Evolutionary conservation across 2,797 vertebrate species (phyloP).

Genomic region (Diglossa cyanea): DNA sequence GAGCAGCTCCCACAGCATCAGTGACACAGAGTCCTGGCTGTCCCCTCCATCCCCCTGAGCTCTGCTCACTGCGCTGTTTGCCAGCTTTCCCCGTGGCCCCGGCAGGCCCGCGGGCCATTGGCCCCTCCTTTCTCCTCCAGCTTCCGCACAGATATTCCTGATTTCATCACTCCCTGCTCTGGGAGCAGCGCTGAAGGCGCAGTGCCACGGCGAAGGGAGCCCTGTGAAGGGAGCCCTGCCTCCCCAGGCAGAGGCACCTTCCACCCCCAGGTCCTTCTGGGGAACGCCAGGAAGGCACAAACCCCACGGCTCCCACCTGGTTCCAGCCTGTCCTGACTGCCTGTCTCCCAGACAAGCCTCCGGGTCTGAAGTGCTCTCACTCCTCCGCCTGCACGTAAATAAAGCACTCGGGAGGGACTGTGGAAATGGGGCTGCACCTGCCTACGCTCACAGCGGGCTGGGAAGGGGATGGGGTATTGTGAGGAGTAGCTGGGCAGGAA

Average conservation of each 20-base stretch:
- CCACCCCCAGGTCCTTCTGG: background rate
- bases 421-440: background rate
- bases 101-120: background rate
- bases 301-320: background rate
- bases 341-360: background rate
- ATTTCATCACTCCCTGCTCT: background rate
- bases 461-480: background rate
- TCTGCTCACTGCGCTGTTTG: background rate
- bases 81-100: background rate
- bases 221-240: background rate
- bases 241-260: background rate
- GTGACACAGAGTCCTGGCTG: no score
- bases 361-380: background rate
- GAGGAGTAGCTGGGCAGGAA: background rate
- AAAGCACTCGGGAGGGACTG: background rate
- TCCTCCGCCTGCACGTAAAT: background rate
- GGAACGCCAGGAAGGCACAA: background rate
- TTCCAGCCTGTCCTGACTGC: background rate
- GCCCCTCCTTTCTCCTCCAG: constrained; percentile 40
- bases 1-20: background rate
- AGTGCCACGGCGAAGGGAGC: background rate
- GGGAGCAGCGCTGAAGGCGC: background rate
- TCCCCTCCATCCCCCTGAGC: fast-evolving
- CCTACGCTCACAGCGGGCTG: background rate
- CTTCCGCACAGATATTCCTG: constrained; percentile 41